Conservation (phyloP, 2,113 vertebrate genomes). For the Caracal caracal region DNA sequence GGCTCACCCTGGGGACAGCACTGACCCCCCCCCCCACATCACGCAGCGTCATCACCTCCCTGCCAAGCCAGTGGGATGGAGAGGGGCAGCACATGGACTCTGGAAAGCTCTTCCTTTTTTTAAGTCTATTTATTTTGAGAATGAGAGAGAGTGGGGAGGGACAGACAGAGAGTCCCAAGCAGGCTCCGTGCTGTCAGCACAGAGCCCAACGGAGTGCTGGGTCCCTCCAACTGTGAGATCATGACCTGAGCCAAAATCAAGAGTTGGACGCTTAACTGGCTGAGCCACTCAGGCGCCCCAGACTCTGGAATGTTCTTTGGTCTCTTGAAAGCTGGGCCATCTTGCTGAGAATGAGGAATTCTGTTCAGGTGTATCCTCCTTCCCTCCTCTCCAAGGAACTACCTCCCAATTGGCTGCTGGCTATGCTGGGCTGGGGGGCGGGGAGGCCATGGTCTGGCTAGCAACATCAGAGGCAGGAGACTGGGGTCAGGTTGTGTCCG, state of each 20-base stretch:
- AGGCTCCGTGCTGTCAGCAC: no score
- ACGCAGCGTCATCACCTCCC: not conserved
- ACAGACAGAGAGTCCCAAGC: no score
- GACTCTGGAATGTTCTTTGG: not conserved
- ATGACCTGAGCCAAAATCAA: no score
- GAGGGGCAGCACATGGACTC: not conserved
- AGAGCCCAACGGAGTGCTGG: no score
- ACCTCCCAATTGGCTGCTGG: not conserved
- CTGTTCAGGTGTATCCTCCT: not conserved
- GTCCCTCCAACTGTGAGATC: no score
- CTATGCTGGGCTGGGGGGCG: not conserved
- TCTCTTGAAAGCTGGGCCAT: not conserved
- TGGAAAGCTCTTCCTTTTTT: not conserved
- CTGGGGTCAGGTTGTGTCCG: not conserved
- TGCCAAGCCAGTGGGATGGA: not conserved
- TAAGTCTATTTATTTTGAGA: no score
- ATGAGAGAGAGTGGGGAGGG: no score
- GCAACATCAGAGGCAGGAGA: not conserved
- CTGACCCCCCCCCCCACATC: not conserved
- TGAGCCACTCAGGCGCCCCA: no score
- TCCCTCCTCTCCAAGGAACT: not conserved
- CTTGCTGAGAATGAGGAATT: not conserved
- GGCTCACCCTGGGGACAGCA: not conserved
- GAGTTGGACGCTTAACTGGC: no score
- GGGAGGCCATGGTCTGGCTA: not conserved